These are phyloP conservation scores for Drosophila quinaria DNA, from an alignment of 2,888 invertebrate species.

Conservation along the genomic window DNA sequence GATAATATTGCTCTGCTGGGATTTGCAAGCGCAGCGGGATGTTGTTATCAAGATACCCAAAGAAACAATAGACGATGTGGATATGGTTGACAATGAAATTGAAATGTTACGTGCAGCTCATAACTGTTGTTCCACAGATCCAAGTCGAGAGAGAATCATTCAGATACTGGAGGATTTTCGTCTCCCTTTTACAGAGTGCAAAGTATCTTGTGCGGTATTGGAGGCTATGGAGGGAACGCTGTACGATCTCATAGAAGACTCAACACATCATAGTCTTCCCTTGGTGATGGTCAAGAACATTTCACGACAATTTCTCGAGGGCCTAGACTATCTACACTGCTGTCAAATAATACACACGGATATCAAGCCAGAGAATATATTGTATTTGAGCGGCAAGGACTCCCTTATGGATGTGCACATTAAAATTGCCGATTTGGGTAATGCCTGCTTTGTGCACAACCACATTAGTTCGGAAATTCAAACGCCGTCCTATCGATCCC, in stretches of 20 bases:
- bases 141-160: neutral
- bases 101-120: neutral
- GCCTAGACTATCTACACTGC: slow-evolving; percentile 16
- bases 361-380: slow-evolving; percentile 36
- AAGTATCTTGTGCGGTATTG: slow-evolving; percentile 6
- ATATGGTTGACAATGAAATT: neutral
- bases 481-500: slow-evolving; percentile 97
- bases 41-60: slow-evolving; percentile 15
- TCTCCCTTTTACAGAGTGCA: neutral
- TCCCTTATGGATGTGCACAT: slow-evolving; percentile 91
- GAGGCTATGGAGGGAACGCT: slow-evolving; percentile 12
- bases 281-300: neutral
- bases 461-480: slow-evolving; percentile 91
- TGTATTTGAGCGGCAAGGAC: slow-evolving; percentile 76
- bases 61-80: neutral
- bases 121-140: neutral
- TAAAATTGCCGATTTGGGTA: slow-evolving; percentile 98
- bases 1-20: slow-evolving; percentile 6
- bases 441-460: slow-evolving; percentile 98
- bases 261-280: neutral
- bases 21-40: neutral
- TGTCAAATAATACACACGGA: slow-evolving; percentile 26
- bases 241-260: slow-evolving; percentile 1
- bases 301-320: neutral
- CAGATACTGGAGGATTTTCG: neutral